Percentiles rank a stretch among this genome's conserved stretches.
These are phyloP conservation scores for Sanderia malayensis DNA, from an alignment of 30 jellyfish, hydroid and myxozoan species.

Conservation along the genomic window DNA sequence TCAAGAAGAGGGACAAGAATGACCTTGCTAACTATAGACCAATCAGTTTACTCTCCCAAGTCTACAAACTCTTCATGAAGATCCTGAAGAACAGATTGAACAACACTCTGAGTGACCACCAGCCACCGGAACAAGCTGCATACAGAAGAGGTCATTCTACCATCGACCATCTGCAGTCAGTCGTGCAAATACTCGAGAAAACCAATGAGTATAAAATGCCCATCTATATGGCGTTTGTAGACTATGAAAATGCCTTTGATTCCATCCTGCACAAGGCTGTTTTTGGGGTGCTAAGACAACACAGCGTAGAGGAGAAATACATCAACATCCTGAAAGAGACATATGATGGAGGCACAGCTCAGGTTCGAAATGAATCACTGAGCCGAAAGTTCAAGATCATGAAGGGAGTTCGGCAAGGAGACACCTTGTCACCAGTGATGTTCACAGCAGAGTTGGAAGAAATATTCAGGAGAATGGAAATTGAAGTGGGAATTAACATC, in stretches of 20 bases:
- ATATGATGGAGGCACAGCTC: conserved; percentile 47
- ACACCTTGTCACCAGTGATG: conserved; percentile 47
- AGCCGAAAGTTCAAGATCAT: conserved; percentile 36
- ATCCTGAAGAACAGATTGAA: conserved; percentile 36
- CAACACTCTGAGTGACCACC: conserved; percentile 39
- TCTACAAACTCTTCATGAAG: conserved; percentile 33
- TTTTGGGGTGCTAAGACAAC: conserved; percentile 27
- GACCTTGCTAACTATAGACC: conserved; percentile 67
- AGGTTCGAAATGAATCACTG: conserved; percentile 28
- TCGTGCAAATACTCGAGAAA: conserved; percentile 22
- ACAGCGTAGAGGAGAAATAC: conserved; percentile 30
- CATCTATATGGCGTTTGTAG: conserved; percentile 35
- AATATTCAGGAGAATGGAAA: conserved; percentile 49
- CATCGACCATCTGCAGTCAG: conserved; percentile 40
- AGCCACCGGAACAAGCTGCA: conserved; percentile 49
- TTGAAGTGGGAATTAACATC: conserved; percentile 52
- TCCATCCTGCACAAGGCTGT: conserved; percentile 48
- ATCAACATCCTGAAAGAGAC: conserved; percentile 37
- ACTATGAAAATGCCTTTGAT: conserved; percentile 38
- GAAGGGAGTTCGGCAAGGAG: conserved; percentile 60
- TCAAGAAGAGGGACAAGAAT: conserved; percentile 50
- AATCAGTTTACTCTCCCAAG: conserved; percentile 56
- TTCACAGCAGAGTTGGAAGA: conserved; percentile 37
- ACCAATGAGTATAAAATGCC: conserved; percentile 48
- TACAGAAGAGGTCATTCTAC: conserved; percentile 38